Evolutionary conservation across 35 echinoderm and acorn worm genomes (phyloP).

Genomic region (Holothuria glaberrima): DNA sequence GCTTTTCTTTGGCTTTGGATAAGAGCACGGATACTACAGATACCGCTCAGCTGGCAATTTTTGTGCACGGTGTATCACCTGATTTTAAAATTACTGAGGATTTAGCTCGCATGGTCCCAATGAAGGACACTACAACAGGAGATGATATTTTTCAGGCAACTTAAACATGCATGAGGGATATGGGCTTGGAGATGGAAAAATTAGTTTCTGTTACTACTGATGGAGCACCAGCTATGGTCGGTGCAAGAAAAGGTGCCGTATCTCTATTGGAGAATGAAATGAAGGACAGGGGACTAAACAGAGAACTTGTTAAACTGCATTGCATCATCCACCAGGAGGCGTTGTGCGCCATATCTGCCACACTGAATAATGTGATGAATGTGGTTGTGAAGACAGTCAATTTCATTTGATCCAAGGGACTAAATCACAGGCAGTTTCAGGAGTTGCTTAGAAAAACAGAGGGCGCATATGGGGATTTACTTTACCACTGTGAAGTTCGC

Average conservation of each 20-base stretch:
- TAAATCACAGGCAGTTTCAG: too few species aligned
- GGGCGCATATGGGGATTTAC: too few species aligned
- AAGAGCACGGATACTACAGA: too few species aligned
- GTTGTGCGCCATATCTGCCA: conserved; percentile 2
- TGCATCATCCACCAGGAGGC: conserved; percentile 10
- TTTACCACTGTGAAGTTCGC: too few species aligned
- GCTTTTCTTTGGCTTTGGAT: too few species aligned
- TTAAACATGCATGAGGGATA: too few species aligned
- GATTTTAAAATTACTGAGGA: conserved; percentile 47
- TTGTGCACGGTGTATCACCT: conserved; percentile 34
- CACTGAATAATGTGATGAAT: conserved; percentile 10
- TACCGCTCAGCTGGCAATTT: conserved; percentile 8
- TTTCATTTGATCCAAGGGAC: too few species aligned
- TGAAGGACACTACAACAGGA: conserved; percentile 43
- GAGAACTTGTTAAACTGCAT: conserved; percentile 25
- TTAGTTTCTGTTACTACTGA: too few species aligned
- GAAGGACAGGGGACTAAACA: not conserved
- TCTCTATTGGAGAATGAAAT: conserved; percentile 28
- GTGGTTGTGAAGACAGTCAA: too few species aligned
- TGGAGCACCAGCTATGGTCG: too few species aligned
- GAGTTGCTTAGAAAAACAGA: too few species aligned
- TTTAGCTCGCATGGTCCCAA: conserved; percentile 12
- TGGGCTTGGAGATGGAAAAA: too few species aligned
- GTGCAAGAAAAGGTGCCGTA: conserved; percentile 13
- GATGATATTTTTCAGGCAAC: conserved; percentile 27